Evolutionary conservation across 2,888 invertebrate genomes (phyloP).

Genomic region (Aleiodes testaceus): DNA sequence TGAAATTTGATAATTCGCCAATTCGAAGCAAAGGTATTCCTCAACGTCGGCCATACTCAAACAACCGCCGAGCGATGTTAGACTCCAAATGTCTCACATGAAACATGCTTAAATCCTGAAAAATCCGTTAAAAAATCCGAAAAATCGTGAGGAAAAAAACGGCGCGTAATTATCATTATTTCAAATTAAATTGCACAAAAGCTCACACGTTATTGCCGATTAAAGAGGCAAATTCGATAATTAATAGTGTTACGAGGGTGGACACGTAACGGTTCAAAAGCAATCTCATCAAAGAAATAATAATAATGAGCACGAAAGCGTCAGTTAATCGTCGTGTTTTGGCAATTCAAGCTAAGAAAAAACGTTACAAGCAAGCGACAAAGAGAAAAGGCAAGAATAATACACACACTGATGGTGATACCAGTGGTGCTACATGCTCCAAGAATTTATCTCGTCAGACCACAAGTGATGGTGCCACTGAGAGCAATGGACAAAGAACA

Average conservation of each 20-base stretch:
- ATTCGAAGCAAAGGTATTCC: background rate
- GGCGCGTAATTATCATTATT: background rate
- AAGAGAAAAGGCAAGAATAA: constrained; percentile 86
- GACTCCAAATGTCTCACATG: constrained; percentile 4
- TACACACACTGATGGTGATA: constrained; percentile 74
- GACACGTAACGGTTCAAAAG: constrained; percentile 52
- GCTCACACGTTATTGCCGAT: too few relatives aligned
- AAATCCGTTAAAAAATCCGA: constrained; percentile 27
- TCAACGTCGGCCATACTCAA: constrained; percentile 67
- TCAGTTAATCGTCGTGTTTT: constrained; percentile 93
- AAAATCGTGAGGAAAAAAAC: constrained; percentile 33
- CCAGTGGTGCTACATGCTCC: constrained; percentile 62
- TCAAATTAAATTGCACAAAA: background rate
- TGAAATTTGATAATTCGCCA: background rate
- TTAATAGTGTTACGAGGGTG: constrained; percentile 12
- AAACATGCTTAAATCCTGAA: constrained; percentile 15
- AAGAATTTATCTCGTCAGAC: constrained; percentile 52
- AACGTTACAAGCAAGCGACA: constrained; percentile 86
- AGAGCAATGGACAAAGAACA: constrained; percentile 54
- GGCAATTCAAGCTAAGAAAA: constrained; percentile 94
- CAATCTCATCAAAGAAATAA: constrained; percentile 45
- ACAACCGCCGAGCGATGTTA: constrained; percentile 64
- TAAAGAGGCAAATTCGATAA: background rate
- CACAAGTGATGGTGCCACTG: constrained; percentile 40
- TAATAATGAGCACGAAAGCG: constrained; percentile 87